These are phyloP conservation scores for Psittacula derbiana DNA, from an alignment of 2,797 vertebrate genomes.

Conservation along the genomic window DNA sequence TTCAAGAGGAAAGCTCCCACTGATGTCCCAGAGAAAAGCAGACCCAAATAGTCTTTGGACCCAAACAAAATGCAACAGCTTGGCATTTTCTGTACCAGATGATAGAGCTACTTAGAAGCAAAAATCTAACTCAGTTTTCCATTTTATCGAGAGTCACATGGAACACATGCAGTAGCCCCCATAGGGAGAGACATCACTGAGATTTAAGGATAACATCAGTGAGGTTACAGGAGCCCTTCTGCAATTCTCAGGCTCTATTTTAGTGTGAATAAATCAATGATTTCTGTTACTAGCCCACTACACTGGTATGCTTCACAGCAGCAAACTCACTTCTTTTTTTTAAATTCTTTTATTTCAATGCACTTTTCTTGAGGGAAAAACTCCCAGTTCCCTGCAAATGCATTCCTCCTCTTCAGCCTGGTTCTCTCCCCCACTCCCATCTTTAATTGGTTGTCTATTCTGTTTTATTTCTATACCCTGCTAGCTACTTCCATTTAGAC, in stretches of 20 bases:
- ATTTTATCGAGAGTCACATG: background rate
- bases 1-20: background rate
- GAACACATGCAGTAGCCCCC: background rate
- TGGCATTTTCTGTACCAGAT: background rate
- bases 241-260: background rate
- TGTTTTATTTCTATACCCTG: background rate
- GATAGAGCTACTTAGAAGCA: background rate
- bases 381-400: background rate
- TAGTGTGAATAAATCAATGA: background rate
- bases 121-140: background rate
- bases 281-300: background rate
- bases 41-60: background rate
- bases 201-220: background rate
- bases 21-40: accelerated
- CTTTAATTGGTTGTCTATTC: background rate
- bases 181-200: background rate
- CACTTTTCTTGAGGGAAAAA: background rate
- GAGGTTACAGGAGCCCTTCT: background rate
- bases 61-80: background rate
- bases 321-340: background rate
- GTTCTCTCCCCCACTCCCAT: background rate
- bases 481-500: background rate
- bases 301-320: background rate
- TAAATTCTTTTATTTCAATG: background rate
- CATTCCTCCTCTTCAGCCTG: background rate